Evolutionary conservation across 2,797 vertebrate genomes (phyloP).

Genomic region (Clamator glandarius): DNA sequence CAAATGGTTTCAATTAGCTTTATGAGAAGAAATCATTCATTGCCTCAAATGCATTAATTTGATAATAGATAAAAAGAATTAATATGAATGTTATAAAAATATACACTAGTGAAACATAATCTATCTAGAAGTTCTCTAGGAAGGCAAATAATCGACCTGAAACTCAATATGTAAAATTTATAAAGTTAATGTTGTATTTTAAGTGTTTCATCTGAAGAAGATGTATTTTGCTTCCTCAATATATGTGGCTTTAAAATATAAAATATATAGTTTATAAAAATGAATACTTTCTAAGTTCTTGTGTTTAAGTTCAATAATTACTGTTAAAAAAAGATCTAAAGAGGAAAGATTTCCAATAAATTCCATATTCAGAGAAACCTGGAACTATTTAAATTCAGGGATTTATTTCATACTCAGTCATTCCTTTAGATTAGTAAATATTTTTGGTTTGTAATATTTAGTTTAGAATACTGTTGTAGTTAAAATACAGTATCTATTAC

Average conservation of each 20-base stretch:
- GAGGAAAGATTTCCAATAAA: not conserved
- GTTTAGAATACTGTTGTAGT: not conserved
- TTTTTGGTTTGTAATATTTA: not conserved
- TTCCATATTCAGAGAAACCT: not conserved
- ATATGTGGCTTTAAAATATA: not conserved
- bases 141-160: not conserved
- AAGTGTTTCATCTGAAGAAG: not conserved
- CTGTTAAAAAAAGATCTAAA: not conserved
- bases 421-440: not conserved
- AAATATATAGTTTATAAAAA: not conserved
- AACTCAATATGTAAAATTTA: not conserved
- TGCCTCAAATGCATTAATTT: constrained; percentile 25
- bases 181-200: not conserved
- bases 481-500: not conserved
- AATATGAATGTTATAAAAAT: constrained; percentile 7
- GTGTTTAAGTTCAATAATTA: not conserved
- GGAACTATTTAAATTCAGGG: not conserved
- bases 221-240: not conserved
- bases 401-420: not conserved
- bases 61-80: not conserved
- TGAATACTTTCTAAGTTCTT: not conserved
- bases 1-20: constrained; percentile 27
- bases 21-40: not conserved
- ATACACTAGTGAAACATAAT: constrained; percentile 5
- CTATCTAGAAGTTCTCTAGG: not conserved